Evolutionary conservation across 2,797 vertebrate genomes (phyloP).

Genomic region (Coregonus ussuriensis): DNA sequence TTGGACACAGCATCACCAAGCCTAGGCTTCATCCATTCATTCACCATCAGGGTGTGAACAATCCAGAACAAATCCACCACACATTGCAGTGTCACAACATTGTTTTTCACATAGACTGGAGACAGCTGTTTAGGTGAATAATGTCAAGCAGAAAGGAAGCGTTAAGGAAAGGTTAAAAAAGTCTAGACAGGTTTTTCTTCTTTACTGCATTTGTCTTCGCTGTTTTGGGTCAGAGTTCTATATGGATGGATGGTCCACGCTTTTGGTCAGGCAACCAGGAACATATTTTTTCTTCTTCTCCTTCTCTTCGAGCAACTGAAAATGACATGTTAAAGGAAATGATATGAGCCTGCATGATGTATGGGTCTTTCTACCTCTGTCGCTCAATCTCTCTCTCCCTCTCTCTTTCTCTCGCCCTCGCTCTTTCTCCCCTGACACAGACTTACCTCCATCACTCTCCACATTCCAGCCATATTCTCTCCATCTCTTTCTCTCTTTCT

Average conservation of each 20-base stretch:
- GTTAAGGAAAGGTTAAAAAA: constrained; percentile 1
- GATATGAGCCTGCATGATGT: constrained; percentile 69
- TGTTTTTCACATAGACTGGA: constrained; percentile 65
- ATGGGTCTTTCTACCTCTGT: constrained; percentile 66
- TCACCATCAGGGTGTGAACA: constrained; percentile 55
- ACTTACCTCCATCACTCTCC: constrained; percentile 64
- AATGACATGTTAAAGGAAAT: constrained; percentile 72
- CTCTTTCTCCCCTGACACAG: constrained; percentile 35
- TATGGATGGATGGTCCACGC: constrained; percentile 32
- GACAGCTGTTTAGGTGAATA: constrained; percentile 69
- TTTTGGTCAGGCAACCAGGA: constrained; percentile 38
- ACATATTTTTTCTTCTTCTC: background rate
- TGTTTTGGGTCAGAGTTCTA: constrained; percentile 45
- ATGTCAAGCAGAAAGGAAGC: constrained; percentile 44
- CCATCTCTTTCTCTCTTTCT: constrained; percentile 45
- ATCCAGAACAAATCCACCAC: constrained; percentile 70
- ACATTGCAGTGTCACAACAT: constrained; percentile 61
- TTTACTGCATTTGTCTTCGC: constrained; percentile 36
- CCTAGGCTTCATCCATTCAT: constrained; percentile 52
- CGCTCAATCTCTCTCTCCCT: constrained; percentile 53
- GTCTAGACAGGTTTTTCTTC: constrained; percentile 25
- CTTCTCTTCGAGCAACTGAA: constrained; percentile 59
- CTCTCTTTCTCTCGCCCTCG: constrained; percentile 23
- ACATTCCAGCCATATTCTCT: constrained; percentile 62
- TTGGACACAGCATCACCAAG: constrained; percentile 63